Conservation (phyloP, 1,140 invertebrate species). For the Drosophila obscura region DNA sequence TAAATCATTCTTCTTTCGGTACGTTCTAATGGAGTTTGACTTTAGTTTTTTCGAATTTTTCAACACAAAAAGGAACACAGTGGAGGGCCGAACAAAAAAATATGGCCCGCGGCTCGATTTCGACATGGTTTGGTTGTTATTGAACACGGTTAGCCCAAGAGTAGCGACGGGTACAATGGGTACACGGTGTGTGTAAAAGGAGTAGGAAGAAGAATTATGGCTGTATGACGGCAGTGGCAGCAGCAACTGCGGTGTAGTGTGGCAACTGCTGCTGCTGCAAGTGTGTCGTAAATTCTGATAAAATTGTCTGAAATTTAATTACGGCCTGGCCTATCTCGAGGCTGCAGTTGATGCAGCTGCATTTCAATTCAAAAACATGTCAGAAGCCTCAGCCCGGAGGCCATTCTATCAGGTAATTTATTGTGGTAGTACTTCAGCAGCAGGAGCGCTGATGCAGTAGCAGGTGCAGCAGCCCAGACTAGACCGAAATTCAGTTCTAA, state of each 20-base stretch:
- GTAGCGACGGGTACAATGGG: background rate
- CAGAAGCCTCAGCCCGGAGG: constrained; percentile 15
- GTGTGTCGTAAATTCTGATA: constrained; percentile 70
- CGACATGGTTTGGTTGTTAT: constrained; percentile 65
- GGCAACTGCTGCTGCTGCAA: constrained; percentile 4
- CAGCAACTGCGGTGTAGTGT: background rate
- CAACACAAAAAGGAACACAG: constrained; percentile 26
- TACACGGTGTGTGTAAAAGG: background rate
- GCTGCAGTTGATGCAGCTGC: constrained; percentile 38
- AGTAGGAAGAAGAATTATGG: constrained; percentile 32
- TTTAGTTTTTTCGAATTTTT: constrained; percentile 71
- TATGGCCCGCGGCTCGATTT: constrained; percentile 55
- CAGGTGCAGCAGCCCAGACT: constrained; percentile 4
- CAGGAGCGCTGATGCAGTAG: constrained; percentile 9
- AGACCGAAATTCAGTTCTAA: constrained; percentile 38
- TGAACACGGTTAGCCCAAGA: constrained; percentile 25
- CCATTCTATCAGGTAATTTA: constrained; percentile 61
- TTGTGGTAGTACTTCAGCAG: constrained; percentile 52
- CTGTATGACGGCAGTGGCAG: constrained; percentile 2
- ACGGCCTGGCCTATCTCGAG: constrained; percentile 30
- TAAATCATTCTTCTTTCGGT: constrained; percentile 67
- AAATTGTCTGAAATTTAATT: constrained; percentile 78
- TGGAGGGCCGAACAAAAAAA: constrained; percentile 30
- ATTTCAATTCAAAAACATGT: constrained; percentile 54
- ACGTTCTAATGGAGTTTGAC: constrained; percentile 65